A percentile compares a stretch with the other conserved stretches of the same genome.
Evolutionary conservation across 2,888 invertebrate genomes (phyloP).

Genomic region (Metalampra italica): DNA sequence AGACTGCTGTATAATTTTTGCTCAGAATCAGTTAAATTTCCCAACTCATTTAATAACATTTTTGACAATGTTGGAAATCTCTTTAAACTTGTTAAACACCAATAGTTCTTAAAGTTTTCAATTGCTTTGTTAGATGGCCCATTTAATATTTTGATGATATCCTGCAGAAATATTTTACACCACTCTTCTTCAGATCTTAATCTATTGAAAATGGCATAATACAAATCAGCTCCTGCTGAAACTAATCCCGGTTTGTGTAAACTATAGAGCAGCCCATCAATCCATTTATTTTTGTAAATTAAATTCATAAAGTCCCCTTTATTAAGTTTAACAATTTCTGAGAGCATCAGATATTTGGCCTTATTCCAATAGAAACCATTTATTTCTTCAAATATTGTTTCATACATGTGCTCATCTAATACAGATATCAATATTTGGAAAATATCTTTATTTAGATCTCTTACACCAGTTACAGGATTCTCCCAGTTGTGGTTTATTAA

Average conservation of each 20-base stretch:
- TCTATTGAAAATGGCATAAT: slow-evolving; percentile 66
- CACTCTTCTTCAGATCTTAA: slow-evolving; percentile 56
- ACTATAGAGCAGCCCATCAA: slow-evolving; percentile 56
- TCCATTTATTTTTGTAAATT: slow-evolving; percentile 34
- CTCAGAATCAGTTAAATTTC: slow-evolving; percentile 25
- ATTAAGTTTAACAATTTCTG: slow-evolving; percentile 61
- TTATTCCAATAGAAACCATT: slow-evolving; percentile 77
- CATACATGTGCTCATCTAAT: slow-evolving; percentile 34
- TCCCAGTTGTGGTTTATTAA: slow-evolving; percentile 81
- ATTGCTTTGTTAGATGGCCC: slow-evolving; percentile 43
- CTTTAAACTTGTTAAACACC: slow-evolving; percentile 69
- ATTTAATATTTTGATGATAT: slow-evolving; percentile 40
- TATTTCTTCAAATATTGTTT: slow-evolving; percentile 41
- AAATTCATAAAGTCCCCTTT: slow-evolving; percentile 24
- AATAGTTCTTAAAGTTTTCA: slow-evolving; percentile 70
- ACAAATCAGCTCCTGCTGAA: slow-evolving; percentile 80
- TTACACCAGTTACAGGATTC: slow-evolving; percentile 76
- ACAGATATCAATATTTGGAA: slow-evolving; percentile 56
- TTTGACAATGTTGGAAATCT: slow-evolving; percentile 49
- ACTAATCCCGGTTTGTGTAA: slow-evolving; percentile 75
- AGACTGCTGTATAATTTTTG: slow-evolving; percentile 44
- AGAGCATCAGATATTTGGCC: slow-evolving; percentile 77
- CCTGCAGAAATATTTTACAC: slow-evolving; percentile 54
- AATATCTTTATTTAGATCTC: slow-evolving; percentile 70
- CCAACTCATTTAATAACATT: slow-evolving; percentile 37